Evolutionary conservation across 2,888 invertebrate genomes (phyloP).

Genomic region (Acanthococcus lagerstroemiae): DNA sequence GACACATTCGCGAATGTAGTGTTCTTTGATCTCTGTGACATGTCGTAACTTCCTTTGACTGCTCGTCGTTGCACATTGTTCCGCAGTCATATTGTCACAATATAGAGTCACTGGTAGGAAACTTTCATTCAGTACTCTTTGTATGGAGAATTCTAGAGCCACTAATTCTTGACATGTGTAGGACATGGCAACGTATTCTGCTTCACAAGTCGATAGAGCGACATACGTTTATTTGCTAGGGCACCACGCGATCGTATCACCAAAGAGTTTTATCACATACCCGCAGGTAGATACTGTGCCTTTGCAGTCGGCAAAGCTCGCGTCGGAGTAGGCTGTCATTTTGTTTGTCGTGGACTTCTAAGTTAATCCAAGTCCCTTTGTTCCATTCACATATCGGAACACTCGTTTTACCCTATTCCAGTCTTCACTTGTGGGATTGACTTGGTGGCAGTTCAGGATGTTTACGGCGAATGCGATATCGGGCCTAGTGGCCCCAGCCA

Average conservation of each 20-base stretch:
- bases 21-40: not conserved
- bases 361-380: not conserved
- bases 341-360: not conserved
- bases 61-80: not conserved
- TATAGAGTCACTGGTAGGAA: not conserved
- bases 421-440: not conserved
- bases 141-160: not conserved
- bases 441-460: not conserved
- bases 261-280: not conserved
- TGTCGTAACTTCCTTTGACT: not conserved
- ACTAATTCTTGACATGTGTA: not conserved
- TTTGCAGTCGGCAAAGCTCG: not conserved
- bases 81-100: not conserved
- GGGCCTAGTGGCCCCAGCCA: slow-evolving; percentile 1
- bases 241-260: not conserved
- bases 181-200: too few species aligned
- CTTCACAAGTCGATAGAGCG: not conserved
- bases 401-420: not conserved
- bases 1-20: not conserved
- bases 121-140: not conserved
- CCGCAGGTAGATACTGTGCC: not conserved
- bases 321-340: not conserved
- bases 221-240: not conserved
- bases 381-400: not conserved
- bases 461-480: not conserved